Evolutionary conservation across 2,797 vertebrate species (phyloP).

Genomic region (Pseudomugil tenellus): DNA sequence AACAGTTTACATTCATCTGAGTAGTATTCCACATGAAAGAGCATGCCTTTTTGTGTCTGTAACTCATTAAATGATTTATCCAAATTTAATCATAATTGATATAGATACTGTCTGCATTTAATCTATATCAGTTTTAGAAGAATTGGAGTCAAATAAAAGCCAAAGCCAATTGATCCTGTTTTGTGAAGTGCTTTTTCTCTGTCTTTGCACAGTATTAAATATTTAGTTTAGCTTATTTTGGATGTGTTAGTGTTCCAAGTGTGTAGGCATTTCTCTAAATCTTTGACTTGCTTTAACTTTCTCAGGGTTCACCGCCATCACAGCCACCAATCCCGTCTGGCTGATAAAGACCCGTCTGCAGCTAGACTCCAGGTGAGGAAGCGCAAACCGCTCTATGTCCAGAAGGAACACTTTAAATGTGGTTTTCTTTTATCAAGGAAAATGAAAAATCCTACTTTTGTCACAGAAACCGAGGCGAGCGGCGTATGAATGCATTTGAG

Average conservation of each 20-base stretch:
- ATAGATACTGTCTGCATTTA: slow-evolving; percentile 11
- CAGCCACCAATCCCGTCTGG: slow-evolving; percentile 99
- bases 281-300: slow-evolving; percentile 78
- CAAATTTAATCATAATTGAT: slow-evolving; percentile 2
- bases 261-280: slow-evolving; percentile 69
- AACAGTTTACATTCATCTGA: slow-evolving; percentile 27
- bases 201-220: slow-evolving; percentile 52
- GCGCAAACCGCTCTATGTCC: slow-evolving; percentile 61
- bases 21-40: slow-evolving; percentile 52
- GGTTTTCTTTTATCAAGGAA: not conserved
- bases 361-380: slow-evolving; percentile 92
- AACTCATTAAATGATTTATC: not conserved
- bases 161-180: slow-evolving; percentile 53
- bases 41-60: slow-evolving; percentile 14
- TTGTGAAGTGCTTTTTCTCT: slow-evolving; percentile 67
- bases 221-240: slow-evolving; percentile 37
- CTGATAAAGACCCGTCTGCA: slow-evolving; percentile 97
- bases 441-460: not conserved
- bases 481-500: slow-evolving; percentile 92
- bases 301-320: slow-evolving; percentile 98
- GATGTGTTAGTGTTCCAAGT: slow-evolving; percentile 46
- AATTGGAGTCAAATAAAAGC: slow-evolving; percentile 17
- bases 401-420: not conserved
- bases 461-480: slow-evolving; percentile 91
- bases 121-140: slow-evolving; percentile 5